phyloP scores from a whole-genome alignment of 1,140 invertebrate genomes.

The Calycopis cecrops region DNA sequence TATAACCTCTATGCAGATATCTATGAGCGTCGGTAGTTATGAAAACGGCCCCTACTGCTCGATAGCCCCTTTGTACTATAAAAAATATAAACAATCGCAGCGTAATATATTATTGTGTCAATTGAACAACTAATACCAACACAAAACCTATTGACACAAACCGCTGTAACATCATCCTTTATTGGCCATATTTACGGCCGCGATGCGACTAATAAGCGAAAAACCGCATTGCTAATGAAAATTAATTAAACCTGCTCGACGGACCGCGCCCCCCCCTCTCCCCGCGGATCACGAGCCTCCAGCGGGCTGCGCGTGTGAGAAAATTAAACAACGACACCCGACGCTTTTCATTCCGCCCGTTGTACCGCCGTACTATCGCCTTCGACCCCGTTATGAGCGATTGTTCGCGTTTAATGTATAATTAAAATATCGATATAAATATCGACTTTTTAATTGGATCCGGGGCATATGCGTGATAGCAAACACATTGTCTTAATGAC shows the following conservation, averaged over 20 bases:
- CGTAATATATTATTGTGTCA: too few species aligned
- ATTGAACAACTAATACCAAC: too few species aligned
- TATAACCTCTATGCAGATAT: too few species aligned
- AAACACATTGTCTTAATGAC: too few species aligned
- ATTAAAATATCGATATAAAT: too few species aligned
- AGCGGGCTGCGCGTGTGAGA: slow-evolving; percentile 33
- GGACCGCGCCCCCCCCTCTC: slow-evolving; percentile 19
- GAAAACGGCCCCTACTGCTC: too few species aligned
- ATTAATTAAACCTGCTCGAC: slow-evolving; percentile 30
- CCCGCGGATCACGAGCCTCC: slow-evolving; percentile 17
- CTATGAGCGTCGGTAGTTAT: too few species aligned
- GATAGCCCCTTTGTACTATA: too few species aligned
- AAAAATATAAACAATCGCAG: too few species aligned
- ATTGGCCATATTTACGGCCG: slow-evolving; percentile 15
- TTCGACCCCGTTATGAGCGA: slow-evolving; percentile 8
- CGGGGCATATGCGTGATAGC: too few species aligned
- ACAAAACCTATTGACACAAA: not conserved
- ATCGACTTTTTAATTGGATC: too few species aligned
- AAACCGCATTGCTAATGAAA: slow-evolving; percentile 26
- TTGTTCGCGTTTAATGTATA: too few species aligned
- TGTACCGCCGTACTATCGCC: slow-evolving; percentile 10
- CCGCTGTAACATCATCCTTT: not conserved
- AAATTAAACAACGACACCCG: slow-evolving; percentile 38
- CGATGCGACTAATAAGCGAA: slow-evolving; percentile 25
- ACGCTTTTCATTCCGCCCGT: slow-evolving; percentile 37